A percentile compares a stretch with the other conserved stretches of the same genome.
Evolutionary conservation across 2,113 vertebrate species (phyloP).

Genomic region (Panthera leo): DNA sequence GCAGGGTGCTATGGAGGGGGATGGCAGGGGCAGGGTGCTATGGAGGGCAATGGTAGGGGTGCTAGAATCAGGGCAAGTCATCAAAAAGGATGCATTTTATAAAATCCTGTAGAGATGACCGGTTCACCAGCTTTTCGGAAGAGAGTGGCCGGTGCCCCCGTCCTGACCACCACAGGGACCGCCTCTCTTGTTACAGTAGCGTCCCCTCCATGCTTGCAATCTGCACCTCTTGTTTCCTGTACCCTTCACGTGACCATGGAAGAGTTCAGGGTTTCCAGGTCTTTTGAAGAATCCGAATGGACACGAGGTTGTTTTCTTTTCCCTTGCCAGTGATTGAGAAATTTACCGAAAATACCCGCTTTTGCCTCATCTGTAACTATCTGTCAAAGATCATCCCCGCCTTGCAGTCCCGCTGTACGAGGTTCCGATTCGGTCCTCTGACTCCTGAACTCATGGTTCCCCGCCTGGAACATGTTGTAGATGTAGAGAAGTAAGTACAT

Average conservation of each 20-base stretch:
- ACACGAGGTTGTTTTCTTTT: slow-evolving; percentile 1
- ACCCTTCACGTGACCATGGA: neutral
- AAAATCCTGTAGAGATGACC: neutral
- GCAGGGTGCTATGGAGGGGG: no score
- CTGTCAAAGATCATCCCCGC: slow-evolving; percentile 99
- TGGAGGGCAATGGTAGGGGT: no score
- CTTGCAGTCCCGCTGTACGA: slow-evolving; percentile 96
- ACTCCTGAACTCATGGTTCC: slow-evolving; percentile 95
- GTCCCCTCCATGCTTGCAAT: neutral
- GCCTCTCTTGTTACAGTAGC: neutral
- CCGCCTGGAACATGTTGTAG: slow-evolving; percentile 90
- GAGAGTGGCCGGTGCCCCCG: no score
- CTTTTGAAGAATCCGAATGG: neutral
- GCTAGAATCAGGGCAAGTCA: neutral
- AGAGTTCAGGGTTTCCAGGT: neutral
- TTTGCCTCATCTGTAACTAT: slow-evolving; percentile 98
- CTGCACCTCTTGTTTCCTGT: neutral
- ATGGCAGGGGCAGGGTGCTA: no score
- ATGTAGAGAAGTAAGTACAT: slow-evolving; percentile 90
- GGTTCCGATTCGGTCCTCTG: slow-evolving; percentile 97
- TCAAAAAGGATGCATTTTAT: neutral
- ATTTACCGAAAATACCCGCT: slow-evolving; percentile 97
- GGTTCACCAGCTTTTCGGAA: neutral
- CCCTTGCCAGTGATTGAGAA: slow-evolving; percentile 94
- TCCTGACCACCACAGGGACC: neutral